Base-by-base conservation (phyloP, 1,140 invertebrate species). In the Melanaphis sacchari region DNA sequence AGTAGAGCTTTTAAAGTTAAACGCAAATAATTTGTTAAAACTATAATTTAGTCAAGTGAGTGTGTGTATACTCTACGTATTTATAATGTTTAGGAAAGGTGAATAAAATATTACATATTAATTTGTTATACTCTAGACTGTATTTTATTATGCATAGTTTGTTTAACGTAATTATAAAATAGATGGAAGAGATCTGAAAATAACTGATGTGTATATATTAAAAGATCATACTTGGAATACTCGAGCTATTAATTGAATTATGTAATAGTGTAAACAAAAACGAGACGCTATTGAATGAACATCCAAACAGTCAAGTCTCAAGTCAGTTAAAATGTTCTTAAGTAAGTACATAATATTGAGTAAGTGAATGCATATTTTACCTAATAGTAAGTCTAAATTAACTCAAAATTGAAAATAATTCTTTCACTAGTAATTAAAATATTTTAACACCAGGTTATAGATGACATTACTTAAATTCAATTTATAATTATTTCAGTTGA, bases 131-230 rank as follows among this genome's bases (percentile, higher is more conserved):
- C 21, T 49, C 41, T 87, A 43, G 31, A 46, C 43, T 46, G 31
- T 21, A 87, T 52, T 52, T 89, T 40, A 49, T 54, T 89, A 54
- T 54, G 87, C 36, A 38, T 89, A 52, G 24, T 52, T 52, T 52
- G 31, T 49, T 52, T 36, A 52, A 54, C n/a, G n/a, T 52, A 88
- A 88, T 89, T 89, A 54, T 52, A 89, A 54, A 46, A 52, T 88
- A 52, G 22, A 54, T 21, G 2, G 46, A 89, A 52, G n/a, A 52
- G 7, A 38, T 41, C n/a, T 49, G 18, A 11, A 52, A 89, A 54
- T 52, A 49, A 49, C 43, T 54, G 46, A 54, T 54, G 26, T 52
- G 46, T 26, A 89, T 88, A 21, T 84, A 11, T 88, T 36, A 54
- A 38, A 52, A 38, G 43, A 89, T 54, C 49, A 49, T 38, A 26